Evolutionary conservation across 2,797 vertebrate genomes (phyloP).

Genomic region (Leucoraja ocellata): DNA sequence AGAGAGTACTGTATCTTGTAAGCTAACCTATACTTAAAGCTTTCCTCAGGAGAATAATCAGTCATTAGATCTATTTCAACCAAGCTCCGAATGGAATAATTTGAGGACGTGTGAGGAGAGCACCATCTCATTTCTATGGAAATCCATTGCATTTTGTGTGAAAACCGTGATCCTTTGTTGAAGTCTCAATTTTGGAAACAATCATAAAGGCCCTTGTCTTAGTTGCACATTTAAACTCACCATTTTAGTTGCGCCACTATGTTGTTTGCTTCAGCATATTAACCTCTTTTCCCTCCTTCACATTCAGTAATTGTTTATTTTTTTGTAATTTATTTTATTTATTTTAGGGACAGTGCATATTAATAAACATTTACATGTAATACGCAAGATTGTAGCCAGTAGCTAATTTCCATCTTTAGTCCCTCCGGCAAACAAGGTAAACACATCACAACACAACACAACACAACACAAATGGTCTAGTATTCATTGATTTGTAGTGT

Average conservation of each 20-base stretch:
- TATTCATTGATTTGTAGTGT: background rate
- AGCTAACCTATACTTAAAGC: background rate
- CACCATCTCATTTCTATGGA: background rate
- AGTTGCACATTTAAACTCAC: background rate
- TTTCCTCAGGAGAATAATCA: background rate
- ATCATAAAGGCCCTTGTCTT: background rate
- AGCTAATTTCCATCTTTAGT: too few relatives aligned
- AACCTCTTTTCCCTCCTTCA: background rate
- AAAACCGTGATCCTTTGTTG: background rate
- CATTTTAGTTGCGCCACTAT: background rate
- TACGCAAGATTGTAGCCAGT: too few relatives aligned
- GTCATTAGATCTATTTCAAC: conserved; percentile 1
- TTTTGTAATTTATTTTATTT: too few relatives aligned
- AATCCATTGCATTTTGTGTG: background rate
- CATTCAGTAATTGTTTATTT: too few relatives aligned
- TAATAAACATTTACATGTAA: too few relatives aligned
- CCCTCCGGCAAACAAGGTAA: too few relatives aligned
- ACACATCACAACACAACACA: too few relatives aligned
- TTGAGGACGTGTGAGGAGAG: background rate
- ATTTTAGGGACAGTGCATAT: too few relatives aligned
- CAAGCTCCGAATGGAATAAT: background rate
- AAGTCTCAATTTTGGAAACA: background rate
- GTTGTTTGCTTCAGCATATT: background rate
- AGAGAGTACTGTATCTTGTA: too few relatives aligned
- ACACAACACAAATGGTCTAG: too few relatives aligned